A percentile compares a stretch with the other conserved stretches of the same genome.
Evolutionary conservation across 1,140 invertebrate species (phyloP).

Genomic region (Melanaphis sacchari): DNA sequence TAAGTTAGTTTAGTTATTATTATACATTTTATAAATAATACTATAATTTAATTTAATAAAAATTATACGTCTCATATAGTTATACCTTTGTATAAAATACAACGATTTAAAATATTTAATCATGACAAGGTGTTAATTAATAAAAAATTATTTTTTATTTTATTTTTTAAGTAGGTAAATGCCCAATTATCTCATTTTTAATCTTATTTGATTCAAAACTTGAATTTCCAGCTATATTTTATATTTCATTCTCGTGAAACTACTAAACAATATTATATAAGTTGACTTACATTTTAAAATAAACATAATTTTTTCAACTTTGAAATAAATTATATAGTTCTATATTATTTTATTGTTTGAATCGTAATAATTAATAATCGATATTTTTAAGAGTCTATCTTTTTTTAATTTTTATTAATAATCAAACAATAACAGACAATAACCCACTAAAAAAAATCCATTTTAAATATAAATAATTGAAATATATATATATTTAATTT

Average conservation of each 20-base stretch:
- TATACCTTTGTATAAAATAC: background rate
- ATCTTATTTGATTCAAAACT: background rate
- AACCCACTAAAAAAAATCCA: background rate
- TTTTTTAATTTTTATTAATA: background rate
- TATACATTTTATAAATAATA: background rate
- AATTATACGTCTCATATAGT: background rate
- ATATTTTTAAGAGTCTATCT: background rate
- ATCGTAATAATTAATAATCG: too few relatives aligned
- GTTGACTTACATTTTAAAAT: too few relatives aligned
- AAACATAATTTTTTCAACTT: too few relatives aligned
- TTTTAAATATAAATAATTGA: background rate
- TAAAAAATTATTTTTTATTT: background rate
- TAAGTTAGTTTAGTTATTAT: conserved; percentile 7
- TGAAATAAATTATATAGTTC: too few relatives aligned
- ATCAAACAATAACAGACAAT: background rate
- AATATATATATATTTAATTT: background rate
- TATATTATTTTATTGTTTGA: too few relatives aligned
- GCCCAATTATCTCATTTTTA: background rate
- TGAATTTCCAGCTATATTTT: background rate
- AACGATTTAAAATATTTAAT: background rate
- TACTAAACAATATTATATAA: background rate
- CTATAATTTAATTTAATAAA: background rate
- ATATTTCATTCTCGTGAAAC: background rate
- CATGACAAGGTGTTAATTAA: background rate
- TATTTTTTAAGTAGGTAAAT: background rate